A percentile compares a stretch with the other conserved stretches of the same genome.
Conservation (phyloP, 2,888 invertebrate species). For the Chymomyza fuscimana region DNA sequence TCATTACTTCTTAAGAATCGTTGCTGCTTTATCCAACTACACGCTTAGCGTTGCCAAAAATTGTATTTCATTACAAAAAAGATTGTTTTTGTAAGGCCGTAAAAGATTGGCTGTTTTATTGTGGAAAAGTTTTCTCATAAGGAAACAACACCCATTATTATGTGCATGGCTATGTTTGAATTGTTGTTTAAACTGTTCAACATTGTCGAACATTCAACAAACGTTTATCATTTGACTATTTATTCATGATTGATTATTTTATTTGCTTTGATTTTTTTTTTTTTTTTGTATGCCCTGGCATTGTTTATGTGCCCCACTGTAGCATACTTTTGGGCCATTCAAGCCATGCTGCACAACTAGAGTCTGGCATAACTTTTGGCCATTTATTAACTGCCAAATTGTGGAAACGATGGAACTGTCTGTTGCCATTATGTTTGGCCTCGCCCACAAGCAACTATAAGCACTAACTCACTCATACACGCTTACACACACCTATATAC, state of each 20-base stretch:
- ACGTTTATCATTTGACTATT: slow-evolving; percentile 52
- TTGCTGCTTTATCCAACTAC: too few relatives aligned
- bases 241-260: slow-evolving; percentile 54
- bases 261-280: slow-evolving; percentile 37
- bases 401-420: neutral
- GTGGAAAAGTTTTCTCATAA: neutral
- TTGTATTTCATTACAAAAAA: too few relatives aligned
- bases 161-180: slow-evolving; percentile 39
- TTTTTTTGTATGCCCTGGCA: neutral
- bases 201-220: neutral
- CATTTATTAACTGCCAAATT: neutral
- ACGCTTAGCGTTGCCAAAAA: too few relatives aligned
- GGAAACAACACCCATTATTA: neutral
- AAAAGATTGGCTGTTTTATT: too few relatives aligned
- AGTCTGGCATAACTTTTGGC: slow-evolving; percentile 24
- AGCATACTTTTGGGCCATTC: slow-evolving; percentile 18
- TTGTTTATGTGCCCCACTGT: too few relatives aligned
- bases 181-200: slow-evolving; percentile 12
- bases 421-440: neutral
- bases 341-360: slow-evolving; percentile 36
- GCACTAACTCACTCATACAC: too few relatives aligned
- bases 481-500: too few relatives aligned
- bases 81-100: too few relatives aligned
- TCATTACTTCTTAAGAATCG: too few relatives aligned
- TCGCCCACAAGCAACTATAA: neutral